Base-by-base conservation (phyloP, 2,888 invertebrate genomes). In the Xylota sylvarum region DNA sequence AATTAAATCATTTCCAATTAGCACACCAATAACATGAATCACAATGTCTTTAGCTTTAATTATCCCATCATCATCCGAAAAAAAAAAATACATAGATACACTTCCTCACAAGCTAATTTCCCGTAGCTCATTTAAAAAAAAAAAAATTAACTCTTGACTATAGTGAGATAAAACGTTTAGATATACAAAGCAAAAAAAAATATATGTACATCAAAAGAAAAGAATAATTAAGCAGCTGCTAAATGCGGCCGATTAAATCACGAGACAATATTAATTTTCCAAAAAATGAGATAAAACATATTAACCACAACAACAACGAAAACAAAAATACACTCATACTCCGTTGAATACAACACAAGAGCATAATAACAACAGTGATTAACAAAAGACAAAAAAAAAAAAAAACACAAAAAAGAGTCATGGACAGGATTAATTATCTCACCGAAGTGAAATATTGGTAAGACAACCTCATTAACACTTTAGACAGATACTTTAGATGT, bases 391-490 rank as follows among this genome's bases (percentile, higher is more conserved):
- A 5, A 19, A 17, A 58, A 46, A 35, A 50, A 58, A 32, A 23
- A 17, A 48, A 27, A 58, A 60, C 0, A 17, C 27, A 56, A 48
- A 50, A 32, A 60, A 23, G 14, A 79, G 6, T 50, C 67, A 72
- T 56, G 79, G 70, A 79, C 62, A 70, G 30, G 62, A 55, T 72
- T 43, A 64, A 55, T 37, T 62, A 70, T 56, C 56, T 72, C 78
- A 64, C 70, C 27, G 70, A 79, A 9, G 46, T 56, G 35, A 64
- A 48, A 37, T 79, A 79, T 56, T 79, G 79, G 79, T 79, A 79
- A 79, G 79, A 56, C 78, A 78, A 70, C 14, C 37, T 78, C 43
- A 78, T 72, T 56, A 64, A 12, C 55, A 12, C 9, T 37, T 27
- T 37, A 35, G 35, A 43, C 17, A 40, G 17, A 30, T 6, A 52